A percentile compares a stretch with the other conserved stretches of the same genome.
Evolutionary conservation across 1,140 invertebrate species (phyloP).

Genomic region (Achatina immaculata): DNA sequence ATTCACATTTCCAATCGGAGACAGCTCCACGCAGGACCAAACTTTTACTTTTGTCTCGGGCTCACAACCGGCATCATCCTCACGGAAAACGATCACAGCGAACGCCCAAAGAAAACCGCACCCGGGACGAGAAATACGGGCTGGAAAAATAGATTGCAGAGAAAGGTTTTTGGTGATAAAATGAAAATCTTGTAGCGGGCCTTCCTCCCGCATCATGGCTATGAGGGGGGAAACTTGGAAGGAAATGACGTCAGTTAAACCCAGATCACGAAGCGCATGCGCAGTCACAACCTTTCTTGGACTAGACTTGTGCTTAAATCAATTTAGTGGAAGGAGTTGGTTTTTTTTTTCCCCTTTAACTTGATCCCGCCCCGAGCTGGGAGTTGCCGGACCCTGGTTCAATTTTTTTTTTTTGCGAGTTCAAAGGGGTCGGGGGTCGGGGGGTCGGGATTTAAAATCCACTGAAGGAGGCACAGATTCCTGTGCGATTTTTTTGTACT

Average conservation of each 20-base stretch:
- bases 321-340: conserved; percentile 9
- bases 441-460: no score
- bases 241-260: conserved; percentile 29
- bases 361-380: not conserved
- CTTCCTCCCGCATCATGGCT: not conserved
- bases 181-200: conserved; percentile 13
- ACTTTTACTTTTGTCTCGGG: not conserved
- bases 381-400: not conserved
- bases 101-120: not conserved
- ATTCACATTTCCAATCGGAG: not conserved
- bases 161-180: conserved; percentile 18
- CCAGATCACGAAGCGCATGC: conserved; percentile 22
- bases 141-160: not conserved
- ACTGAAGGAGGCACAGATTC: no score
- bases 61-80: not conserved
- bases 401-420: no score
- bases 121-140: not conserved
- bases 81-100: not conserved
- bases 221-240: not conserved
- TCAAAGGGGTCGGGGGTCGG: no score
- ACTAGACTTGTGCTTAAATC: not conserved
- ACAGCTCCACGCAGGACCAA: not conserved
- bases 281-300: conserved; percentile 17
- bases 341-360: not conserved
- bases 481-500: no score